These are phyloP conservation scores for Apolygus lucorum DNA, from an alignment of 1,140 invertebrate species.

Conservation along the genomic window DNA sequence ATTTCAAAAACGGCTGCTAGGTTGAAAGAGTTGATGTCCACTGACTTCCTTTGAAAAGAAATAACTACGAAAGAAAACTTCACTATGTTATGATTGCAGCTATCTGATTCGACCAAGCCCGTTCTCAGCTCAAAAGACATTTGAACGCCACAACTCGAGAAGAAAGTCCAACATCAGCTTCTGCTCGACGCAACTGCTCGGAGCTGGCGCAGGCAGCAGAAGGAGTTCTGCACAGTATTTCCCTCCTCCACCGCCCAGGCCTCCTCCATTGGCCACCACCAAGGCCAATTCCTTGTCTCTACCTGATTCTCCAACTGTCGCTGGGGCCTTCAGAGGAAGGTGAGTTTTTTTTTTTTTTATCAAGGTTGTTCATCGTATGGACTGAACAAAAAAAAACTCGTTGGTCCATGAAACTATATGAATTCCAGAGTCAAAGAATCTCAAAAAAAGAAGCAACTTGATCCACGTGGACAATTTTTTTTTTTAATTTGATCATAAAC, in stretches of 20 bases:
- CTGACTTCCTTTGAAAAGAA: too few species aligned
- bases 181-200: conserved; percentile 55
- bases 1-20: too few species aligned
- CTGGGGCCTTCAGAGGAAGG: conserved; percentile 28
- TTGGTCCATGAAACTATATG: too few species aligned
- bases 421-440: too few species aligned
- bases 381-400: too few species aligned
- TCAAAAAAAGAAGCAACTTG: too few species aligned
- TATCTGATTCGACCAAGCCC: conserved; percentile 82
- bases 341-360: conserved; percentile 11
- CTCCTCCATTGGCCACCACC: conserved; percentile 65
- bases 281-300: conserved; percentile 81
- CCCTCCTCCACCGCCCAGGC: conserved; percentile 45
- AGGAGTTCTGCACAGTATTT: conserved; percentile 46
- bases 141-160: conserved; percentile 79
- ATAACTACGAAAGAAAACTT: too few species aligned
- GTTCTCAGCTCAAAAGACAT: conserved; percentile 87
- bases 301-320: conserved; percentile 55
- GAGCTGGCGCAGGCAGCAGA: conserved; percentile 40
- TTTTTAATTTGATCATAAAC: too few species aligned
- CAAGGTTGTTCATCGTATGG: too few species aligned
- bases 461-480: too few species aligned
- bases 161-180: conserved; percentile 86
- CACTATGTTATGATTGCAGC: conserved; percentile 50
- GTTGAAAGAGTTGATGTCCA: too few species aligned